These are phyloP conservation scores for Paramuricea clavata DNA, from an alignment of 92 coral and sea anemone genomes.

Conservation along the genomic window DNA sequence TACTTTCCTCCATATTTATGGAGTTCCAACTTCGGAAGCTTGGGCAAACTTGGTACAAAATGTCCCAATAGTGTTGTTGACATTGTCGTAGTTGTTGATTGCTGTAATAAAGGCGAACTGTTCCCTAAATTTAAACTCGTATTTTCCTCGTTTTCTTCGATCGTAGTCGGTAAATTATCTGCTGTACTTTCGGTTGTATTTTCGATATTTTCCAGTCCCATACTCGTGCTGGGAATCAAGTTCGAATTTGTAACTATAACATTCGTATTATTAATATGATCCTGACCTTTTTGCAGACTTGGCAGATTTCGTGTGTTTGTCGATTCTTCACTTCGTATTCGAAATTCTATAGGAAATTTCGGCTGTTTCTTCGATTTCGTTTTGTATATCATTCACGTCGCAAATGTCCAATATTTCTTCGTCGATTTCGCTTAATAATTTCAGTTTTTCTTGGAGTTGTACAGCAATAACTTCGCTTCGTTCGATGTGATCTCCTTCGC, in stretches of 20 bases:
- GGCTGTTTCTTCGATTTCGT: constrained; percentile 17
- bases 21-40: constrained; percentile 4
- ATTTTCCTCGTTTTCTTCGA: background rate
- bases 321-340: background rate
- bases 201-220: background rate
- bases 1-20: constrained; percentile 11
- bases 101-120: background rate
- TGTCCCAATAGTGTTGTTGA: background rate
- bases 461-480: background rate
- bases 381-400: constrained; percentile 1
- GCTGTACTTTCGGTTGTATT: background rate
- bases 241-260: background rate
- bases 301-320: background rate
- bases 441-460: background rate
- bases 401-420: background rate
- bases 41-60: background rate
- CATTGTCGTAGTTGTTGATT: background rate
- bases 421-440: background rate
- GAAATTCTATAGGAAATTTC: background rate
- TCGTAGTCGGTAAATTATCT: too few species aligned
- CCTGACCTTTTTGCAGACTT: background rate
- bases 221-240: background rate
- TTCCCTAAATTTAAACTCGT: background rate
- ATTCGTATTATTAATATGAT: background rate
- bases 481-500: background rate